These are phyloP conservation scores for Microctonus brassicae DNA, from an alignment of 2,888 invertebrate species.

Conservation along the genomic window DNA sequence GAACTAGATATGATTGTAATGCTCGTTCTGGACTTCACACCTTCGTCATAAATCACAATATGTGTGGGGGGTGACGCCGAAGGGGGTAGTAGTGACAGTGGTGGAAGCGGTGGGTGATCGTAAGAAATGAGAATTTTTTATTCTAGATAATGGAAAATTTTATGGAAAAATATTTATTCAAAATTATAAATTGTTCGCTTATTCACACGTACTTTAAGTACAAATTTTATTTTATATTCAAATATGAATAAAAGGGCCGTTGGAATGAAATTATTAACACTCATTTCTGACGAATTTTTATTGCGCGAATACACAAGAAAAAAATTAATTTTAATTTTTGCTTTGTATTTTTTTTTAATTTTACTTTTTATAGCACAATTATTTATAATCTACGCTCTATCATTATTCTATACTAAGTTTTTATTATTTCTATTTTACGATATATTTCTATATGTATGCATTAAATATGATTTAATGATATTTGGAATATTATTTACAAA, in stretches of 20 bases:
- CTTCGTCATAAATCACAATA: background rate
- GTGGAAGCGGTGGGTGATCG: background rate
- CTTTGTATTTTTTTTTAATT: background rate
- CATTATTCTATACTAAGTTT: background rate
- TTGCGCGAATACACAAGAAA: constrained; percentile 38
- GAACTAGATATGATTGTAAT: constrained; percentile 1
- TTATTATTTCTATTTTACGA: constrained; percentile 2
- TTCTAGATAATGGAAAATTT: background rate
- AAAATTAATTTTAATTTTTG: background rate
- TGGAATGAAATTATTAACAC: background rate
- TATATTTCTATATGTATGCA: constrained; percentile 13
- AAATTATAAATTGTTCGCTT: background rate
- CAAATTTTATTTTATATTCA: too few species aligned
- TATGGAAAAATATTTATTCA: constrained; percentile 8
- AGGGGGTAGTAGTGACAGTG: background rate
- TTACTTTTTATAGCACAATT: constrained; percentile 24
- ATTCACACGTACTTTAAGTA: background rate
- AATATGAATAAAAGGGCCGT: background rate
- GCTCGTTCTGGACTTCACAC: background rate
- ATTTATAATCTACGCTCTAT: background rate
- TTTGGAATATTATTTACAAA: constrained; percentile 23
- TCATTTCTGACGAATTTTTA: constrained; percentile 45
- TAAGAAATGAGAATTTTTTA: background rate
- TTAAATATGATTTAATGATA: constrained; percentile 21
- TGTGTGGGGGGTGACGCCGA: background rate